These are phyloP conservation scores for Morelia viridis DNA, from an alignment of 2,797 vertebrate genomes.

Conservation along the genomic window DNA sequence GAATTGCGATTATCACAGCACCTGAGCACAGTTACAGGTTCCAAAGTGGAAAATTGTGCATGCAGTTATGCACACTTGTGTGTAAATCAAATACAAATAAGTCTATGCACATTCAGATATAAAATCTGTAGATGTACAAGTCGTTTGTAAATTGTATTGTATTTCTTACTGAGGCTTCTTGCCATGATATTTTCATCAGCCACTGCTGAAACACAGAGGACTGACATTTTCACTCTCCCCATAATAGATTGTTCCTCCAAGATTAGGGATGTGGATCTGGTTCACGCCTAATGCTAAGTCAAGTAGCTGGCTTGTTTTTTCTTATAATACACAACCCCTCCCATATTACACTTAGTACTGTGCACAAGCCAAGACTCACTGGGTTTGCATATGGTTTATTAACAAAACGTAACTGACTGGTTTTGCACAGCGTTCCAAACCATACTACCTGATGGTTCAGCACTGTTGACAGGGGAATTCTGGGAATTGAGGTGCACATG, in stretches of 20 bases:
- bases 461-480: not conserved
- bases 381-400: not conserved
- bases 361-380: not conserved
- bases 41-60: not conserved
- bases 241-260: not conserved
- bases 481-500: not conserved
- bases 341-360: not conserved
- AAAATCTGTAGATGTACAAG: not conserved
- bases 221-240: not conserved
- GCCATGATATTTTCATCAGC: not conserved
- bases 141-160: not conserved
- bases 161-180: not conserved
- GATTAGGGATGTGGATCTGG: not conserved
- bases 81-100: not conserved
- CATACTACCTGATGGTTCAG: no score
- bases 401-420: not conserved
- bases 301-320: not conserved
- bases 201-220: not conserved
- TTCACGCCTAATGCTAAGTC: not conserved
- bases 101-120: not conserved
- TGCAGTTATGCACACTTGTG: not conserved
- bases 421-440: not conserved
- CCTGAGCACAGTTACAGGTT: constrained; percentile 3
- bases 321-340: not conserved
- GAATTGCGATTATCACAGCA: accelerated